Conservation (phyloP, 2,888 invertebrate species). For the Parthenolecanium corni region DNA sequence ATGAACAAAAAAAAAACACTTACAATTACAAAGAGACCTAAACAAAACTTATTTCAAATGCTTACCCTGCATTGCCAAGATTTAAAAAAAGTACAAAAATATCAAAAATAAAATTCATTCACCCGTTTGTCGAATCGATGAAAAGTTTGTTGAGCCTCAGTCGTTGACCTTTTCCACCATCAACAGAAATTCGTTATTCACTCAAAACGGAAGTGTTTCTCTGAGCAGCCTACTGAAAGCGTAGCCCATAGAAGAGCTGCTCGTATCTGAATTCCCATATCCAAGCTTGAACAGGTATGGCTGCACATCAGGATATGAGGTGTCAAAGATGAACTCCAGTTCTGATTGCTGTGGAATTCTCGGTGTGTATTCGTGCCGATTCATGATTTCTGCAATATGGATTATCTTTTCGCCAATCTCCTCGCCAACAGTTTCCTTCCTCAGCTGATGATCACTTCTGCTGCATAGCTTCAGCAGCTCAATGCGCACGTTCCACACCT, state of each 20-base stretch:
- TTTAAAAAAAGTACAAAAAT: too few relatives aligned
- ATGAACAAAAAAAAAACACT: too few relatives aligned
- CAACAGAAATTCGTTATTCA: too few relatives aligned
- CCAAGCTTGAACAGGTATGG: constrained; percentile 65
- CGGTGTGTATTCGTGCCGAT: constrained; percentile 89
- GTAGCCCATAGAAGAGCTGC: constrained; percentile 68
- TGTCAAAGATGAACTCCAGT: constrained; percentile 88
- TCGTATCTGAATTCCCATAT: constrained; percentile 66
- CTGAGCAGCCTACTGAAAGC: constrained; percentile 81
- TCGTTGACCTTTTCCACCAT: too few relatives aligned
- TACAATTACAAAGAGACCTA: too few relatives aligned
- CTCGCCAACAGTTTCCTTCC: constrained; percentile 77
- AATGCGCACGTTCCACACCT: constrained; percentile 91
- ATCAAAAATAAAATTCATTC: too few relatives aligned
- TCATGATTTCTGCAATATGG: constrained; percentile 89
- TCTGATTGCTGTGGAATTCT: constrained; percentile 89
- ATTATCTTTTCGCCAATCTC: constrained; percentile 84
- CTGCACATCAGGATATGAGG: constrained; percentile 82
- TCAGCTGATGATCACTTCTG: constrained; percentile 76
- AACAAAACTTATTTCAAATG: too few relatives aligned
- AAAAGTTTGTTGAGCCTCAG: too few relatives aligned
- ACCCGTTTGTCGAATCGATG: too few relatives aligned
- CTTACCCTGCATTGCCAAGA: too few relatives aligned
- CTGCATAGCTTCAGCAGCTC: constrained; percentile 74
- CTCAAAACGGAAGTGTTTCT: constrained; percentile 57